These are phyloP conservation scores for Parnassius apollo DNA, from an alignment of 2,888 invertebrate species.

Conservation along the genomic window DNA sequence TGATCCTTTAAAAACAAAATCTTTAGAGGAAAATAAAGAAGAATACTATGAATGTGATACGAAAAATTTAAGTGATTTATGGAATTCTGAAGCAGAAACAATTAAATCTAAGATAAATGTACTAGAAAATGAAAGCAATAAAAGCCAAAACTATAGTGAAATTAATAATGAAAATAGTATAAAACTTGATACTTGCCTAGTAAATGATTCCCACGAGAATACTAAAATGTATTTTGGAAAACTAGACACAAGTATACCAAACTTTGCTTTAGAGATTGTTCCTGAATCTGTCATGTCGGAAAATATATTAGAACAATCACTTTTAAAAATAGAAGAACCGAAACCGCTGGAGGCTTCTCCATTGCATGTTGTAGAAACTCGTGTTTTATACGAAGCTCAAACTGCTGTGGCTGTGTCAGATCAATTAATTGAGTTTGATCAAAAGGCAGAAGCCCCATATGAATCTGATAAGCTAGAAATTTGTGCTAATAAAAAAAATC, in stretches of 20 bases:
- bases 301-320: constrained; percentile 24
- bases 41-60: too few relatives aligned
- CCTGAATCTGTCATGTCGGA: constrained; percentile 27
- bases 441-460: not conserved
- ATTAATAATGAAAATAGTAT: not conserved
- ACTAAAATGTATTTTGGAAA: not conserved
- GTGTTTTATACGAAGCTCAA: constrained; percentile 25
- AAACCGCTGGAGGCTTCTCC: constrained; percentile 1
- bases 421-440: constrained; percentile 29
- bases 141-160: not conserved
- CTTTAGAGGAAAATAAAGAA: too few relatives aligned
- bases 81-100: too few relatives aligned
- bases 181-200: not conserved
- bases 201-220: not conserved
- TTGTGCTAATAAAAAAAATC: not conserved
- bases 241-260: constrained; percentile 3
- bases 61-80: too few relatives aligned
- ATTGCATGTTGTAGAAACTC: constrained; percentile 9
- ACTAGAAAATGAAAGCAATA: too few relatives aligned
- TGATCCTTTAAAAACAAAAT: too few relatives aligned
- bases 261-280: constrained; percentile 21
- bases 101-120: too few relatives aligned
- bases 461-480: not conserved
- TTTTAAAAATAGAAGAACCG: constrained; percentile 7
- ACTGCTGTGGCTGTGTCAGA: constrained; percentile 30